Conservation (phyloP, 2,113 vertebrate genomes). For the Tichodroma muraria region DNA sequence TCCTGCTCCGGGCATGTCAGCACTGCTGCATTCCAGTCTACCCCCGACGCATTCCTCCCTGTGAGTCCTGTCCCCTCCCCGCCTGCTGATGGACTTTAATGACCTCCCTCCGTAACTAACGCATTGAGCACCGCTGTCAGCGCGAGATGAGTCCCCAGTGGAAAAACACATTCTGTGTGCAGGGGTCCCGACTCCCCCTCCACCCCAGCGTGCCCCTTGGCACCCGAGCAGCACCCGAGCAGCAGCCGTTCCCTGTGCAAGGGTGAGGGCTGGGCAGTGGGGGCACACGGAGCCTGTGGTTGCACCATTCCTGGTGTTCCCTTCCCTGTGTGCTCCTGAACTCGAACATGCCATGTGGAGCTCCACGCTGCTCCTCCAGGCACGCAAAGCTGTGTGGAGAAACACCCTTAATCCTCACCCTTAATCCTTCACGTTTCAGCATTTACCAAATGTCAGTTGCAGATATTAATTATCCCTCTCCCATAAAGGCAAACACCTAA, state of each 20-base stretch:
- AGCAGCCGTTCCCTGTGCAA: no score
- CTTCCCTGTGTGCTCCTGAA: neutral
- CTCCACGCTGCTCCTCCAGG: neutral
- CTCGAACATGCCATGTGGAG: rapidly evolving
- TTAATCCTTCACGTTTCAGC: neutral
- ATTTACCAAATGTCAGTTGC: neutral
- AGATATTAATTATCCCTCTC: neutral
- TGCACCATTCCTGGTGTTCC: neutral
- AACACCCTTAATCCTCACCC: neutral
- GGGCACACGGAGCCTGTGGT: neutral
- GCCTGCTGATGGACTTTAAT: neutral
- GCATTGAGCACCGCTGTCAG: neutral
- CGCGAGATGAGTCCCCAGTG: rapidly evolving
- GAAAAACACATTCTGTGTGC: rapidly evolving
- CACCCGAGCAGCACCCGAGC: neutral
- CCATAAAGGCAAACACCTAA: neutral
- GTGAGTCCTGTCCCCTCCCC: neutral
- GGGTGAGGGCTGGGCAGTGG: neutral
- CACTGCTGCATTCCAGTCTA: neutral
- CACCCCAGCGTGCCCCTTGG: neutral
- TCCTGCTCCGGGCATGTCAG: neutral
- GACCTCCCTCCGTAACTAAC: neutral
- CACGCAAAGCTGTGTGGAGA: neutral
- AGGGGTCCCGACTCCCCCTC: neutral
- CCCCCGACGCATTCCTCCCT: neutral